Evolutionary conservation across 2,113 vertebrate species (phyloP).

Genomic region (Callaeas wilsoni): DNA sequence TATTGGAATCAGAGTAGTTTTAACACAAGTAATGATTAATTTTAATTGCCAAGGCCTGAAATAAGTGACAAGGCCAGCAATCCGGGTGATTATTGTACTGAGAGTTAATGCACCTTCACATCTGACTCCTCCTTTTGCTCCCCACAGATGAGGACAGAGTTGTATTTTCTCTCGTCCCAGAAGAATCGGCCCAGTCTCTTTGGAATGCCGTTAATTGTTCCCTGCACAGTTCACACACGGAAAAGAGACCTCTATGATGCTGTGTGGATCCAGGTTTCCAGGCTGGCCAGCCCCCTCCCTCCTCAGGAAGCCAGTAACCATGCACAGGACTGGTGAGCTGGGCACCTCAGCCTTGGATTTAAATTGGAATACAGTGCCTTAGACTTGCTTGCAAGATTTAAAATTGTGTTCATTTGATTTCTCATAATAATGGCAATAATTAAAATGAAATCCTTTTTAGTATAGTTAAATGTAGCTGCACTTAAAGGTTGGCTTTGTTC

Average conservation of each 20-base stretch:
- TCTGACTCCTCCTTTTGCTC: not conserved
- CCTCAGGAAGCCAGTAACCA: slow-evolving; percentile 98
- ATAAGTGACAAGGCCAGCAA: not conserved
- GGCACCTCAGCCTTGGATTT: not conserved
- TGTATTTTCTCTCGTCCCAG: slow-evolving; percentile 97
- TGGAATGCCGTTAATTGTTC: slow-evolving; percentile 95
- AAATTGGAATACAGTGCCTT: not conserved
- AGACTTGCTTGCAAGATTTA: not conserved
- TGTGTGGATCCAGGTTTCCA: slow-evolving; percentile 95
- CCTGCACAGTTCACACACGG: slow-evolving; percentile 91
- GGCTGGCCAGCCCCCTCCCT: slow-evolving; percentile 94
- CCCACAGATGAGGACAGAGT: slow-evolving; percentile 90
- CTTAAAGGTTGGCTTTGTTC: not conserved
- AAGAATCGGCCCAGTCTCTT: slow-evolving; percentile 97
- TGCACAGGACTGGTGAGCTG: slow-evolving; percentile 92
- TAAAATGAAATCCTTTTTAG: not conserved
- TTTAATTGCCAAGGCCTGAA: not conserved
- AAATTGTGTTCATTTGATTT: not conserved
- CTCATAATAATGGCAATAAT: not conserved
- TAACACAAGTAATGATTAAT: not conserved
- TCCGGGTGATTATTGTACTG: fast-evolving
- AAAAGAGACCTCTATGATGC: slow-evolving; percentile 94
- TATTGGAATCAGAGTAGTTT: fast-evolving
- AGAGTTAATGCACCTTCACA: not conserved
- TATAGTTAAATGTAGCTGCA: not conserved